Evolutionary conservation across 2,888 invertebrate genomes (phyloP), one percentile per base, ranked within the genome.

Genomic region (Portevinia maculata): DNA sequence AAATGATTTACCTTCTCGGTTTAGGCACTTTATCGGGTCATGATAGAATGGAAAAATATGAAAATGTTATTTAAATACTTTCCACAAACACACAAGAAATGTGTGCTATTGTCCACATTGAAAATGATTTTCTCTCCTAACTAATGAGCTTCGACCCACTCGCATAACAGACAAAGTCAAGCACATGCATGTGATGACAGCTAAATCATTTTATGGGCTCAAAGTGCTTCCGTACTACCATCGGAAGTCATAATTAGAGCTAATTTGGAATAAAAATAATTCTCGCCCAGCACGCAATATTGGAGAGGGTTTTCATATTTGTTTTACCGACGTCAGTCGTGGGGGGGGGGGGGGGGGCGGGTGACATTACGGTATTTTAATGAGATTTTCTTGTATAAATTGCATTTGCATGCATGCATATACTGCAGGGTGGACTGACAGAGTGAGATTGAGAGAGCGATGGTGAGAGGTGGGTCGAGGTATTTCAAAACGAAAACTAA

Each of bases 231-330:
- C 75, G 69, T 32, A 37, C 41, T 57, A 41, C 62, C 48, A 75
- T 79, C 75, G 79, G 79, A 79, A 79, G 64, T 55, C 37, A 64
- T 79, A 75, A 69, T 79, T 64, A 46, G 69, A 69, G 44, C 41
- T 52, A 53, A 75, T 60, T 74, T 74, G 28, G 39, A 46, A 28
- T 67, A 41, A 48, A 79, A 67, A 79, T 70, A 73, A 73, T 62
- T 52, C 44, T 19, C 37, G 15, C 9, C 21, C 11, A 53, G 19
- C 71, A 73, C 62, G 71, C 71, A 37, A 52, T 37, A 13, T 21
- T 34, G 21, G 17, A 34, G 50, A n/a, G 41, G 44, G 11, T 17
- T 17, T 15, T 21, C 15, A 15, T 39, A 13, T 39, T 17, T 53
- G 5, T 21, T 37, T 17, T 9, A 7, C 34, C 17, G 9, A n/a